Evolutionary conservation across 2,113 vertebrate genomes (phyloP), one percentile per base, ranked within the genome.

Genomic region (Prochilodus magdalenae): DNA sequence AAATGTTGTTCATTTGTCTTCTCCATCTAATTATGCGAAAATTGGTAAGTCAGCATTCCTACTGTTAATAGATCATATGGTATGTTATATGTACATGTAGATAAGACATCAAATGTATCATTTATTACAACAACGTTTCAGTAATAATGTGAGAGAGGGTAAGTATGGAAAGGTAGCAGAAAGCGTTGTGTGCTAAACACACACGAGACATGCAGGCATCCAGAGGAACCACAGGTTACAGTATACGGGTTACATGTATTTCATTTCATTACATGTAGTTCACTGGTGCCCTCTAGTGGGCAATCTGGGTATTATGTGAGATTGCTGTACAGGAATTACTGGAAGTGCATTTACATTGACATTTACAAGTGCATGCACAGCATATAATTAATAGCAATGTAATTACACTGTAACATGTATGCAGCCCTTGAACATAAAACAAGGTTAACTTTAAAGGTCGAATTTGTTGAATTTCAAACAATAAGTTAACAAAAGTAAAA

Each of bases 261-360:
- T n/a, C n/a, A n/a, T n/a, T n/a, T n/a, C n/a, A n/a, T n/a, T n/a
- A n/a, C n/a, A n/a, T 7, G 13, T 49, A 24, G 63, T 30, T 59
- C 26, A 13, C 77, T 71, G 33, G 60, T 72, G 66, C 79, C 79
- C 79, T 81, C 72, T 81, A 29, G 79, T 74, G 79, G 65, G 49
- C 33, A 75, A 53, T 47, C 40, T 10, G 6, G 33, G 67, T 49
- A 62, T 53, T 69, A 11, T 78, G 2, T 33, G 5, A 62, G n/a
- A 10, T 40, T 60, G 16, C 10, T 18, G 33, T 8, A 75, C 14
- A 3, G 49, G 2, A 16, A 51, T 51, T 51, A 51, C 3, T 51
- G 44, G 8, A 18, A 55, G 4, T 36, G 33, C 6, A 36, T n/a
- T n/a, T n/a, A n/a, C n/a, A n/a, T n/a, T n/a, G n/a, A n/a, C n/a